Evolutionary conservation across 2,113 vertebrate genomes (phyloP).

Genomic region (Cairina moschata): DNA sequence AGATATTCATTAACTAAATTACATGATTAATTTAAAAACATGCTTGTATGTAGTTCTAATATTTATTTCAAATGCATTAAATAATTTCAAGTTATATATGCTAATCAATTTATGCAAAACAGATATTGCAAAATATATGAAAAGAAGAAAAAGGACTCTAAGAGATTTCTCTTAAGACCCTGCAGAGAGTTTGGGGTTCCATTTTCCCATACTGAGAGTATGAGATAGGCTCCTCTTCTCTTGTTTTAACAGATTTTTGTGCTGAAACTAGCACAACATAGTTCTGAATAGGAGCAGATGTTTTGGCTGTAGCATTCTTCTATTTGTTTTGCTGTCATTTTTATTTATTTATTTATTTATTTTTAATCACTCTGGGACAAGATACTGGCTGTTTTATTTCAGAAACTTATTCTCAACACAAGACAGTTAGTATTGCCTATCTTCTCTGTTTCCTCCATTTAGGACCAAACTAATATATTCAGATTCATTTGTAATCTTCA

Average conservation of each 20-base stretch:
- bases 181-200: not conserved
- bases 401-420: not conserved
- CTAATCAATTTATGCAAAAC: not conserved
- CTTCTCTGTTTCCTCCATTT: not conserved
- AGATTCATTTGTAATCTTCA: not conserved
- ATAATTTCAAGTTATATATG: not conserved
- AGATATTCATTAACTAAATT: not conserved
- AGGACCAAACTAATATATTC: not conserved
- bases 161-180: not conserved
- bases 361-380: not conserved
- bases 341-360: not conserved
- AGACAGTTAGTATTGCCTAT: not conserved
- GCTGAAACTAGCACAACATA: not conserved
- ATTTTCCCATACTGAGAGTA: not conserved
- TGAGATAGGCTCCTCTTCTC: not conserved
- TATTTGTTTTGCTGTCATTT: not conserved
- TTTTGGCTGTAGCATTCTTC: not conserved
- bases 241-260: not conserved
- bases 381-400: not conserved
- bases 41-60: not conserved
- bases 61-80: not conserved
- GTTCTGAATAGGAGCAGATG: not conserved
- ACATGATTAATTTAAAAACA: not conserved
- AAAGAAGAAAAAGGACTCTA: not conserved
- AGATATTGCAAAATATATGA: not conserved